phyloP scores from a whole-genome alignment of 2,888 invertebrate genomes.

The Nomada lathburiana region DNA sequence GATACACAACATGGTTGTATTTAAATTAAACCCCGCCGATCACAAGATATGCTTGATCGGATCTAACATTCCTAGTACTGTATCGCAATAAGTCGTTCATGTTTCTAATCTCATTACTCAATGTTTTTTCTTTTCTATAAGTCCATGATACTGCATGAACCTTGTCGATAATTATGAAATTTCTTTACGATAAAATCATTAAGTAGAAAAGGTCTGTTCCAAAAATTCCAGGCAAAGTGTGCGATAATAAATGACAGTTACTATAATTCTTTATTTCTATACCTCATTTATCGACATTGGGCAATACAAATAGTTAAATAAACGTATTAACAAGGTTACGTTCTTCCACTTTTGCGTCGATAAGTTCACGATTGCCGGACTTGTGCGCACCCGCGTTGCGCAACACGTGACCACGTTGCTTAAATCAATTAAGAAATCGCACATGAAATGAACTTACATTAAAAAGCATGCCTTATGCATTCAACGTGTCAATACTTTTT shows the following conservation, averaged over 20 bases:
- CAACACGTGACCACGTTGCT: not conserved
- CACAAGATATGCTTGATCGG: not conserved
- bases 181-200: not conserved
- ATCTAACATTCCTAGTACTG: not conserved
- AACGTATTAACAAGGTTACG: not conserved
- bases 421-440: not conserved
- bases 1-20: not conserved
- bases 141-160: not conserved
- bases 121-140: not conserved
- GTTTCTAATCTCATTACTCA: not conserved
- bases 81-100: constrained; percentile 1
- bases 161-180: constrained; percentile 4
- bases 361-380: constrained; percentile 4
- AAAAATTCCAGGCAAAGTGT: not conserved
- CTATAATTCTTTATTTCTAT: not conserved
- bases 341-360: not conserved
- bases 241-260: not conserved
- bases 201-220: not conserved
- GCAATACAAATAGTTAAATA: not conserved
- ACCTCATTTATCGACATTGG: no score
- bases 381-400: not conserved
- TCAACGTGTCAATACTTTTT: not conserved
- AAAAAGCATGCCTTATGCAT: not conserved
- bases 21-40: not conserved
- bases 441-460: not conserved